Base-by-base conservation (phyloP, 2,797 vertebrate species). In the Clarias pachynema region DNA sequence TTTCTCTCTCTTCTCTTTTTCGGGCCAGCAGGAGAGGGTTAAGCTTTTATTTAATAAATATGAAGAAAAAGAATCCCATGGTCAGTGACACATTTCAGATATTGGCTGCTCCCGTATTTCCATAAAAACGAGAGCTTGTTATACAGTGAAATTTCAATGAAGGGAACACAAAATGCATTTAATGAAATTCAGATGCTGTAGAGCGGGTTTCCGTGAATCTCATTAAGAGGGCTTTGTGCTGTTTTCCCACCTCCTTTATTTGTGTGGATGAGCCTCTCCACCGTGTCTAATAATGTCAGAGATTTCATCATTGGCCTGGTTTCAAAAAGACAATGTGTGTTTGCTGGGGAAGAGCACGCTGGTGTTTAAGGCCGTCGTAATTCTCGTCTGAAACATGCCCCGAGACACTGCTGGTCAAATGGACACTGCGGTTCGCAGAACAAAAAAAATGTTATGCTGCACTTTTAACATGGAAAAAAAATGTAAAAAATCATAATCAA, bases 171-270 rank as follows among this genome's bases (percentile, higher is more conserved):
- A 94, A 95, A 95, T 94, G 92, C 93, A 91, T 95, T 95, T 96
- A 96, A 96, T 96, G 95, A 96, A 95, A 95, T 95, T 95, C 95
- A 94, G 94, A 94, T 93, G 94, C 93, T 79, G 89, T 91, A 70
- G 92, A 89, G 90, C 86, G 70, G 85, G 77, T 93, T 93, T 95
- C 92, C 91, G 94, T 95, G 94, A 95, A 95, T 96, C 94, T 96
- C 95, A 96, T 96, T 95, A 95, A 94, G 94, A 90, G 90, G 94
- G 92, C 94, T 95, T 96, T 96, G 94, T 95, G 93, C 93, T 91
- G 91, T 93, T 93, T 93, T 92, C 92, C 91, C 84, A 90, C 93
- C 92, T 92, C 91, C 75, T 65, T 26, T 53, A 89, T 93, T 92
- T 93, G 94, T 94, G 92, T 92, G 91, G 90, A 93, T 89, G 90